Evolutionary conservation across 1,140 invertebrate species (phyloP), one percentile per base, ranked within the genome.

Genomic region (Andricus grossulariae): DNA sequence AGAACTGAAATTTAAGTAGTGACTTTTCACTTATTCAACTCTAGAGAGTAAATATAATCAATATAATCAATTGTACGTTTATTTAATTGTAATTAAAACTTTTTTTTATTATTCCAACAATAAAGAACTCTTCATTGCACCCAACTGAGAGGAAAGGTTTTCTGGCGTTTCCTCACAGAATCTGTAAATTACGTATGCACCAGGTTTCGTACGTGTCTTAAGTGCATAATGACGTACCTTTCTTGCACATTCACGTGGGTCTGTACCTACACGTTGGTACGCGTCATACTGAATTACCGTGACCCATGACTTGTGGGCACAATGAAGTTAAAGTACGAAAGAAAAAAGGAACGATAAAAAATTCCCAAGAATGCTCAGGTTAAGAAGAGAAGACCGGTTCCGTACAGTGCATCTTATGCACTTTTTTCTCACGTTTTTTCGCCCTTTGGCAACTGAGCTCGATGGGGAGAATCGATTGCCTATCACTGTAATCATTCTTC

Each of bases 241-340:
- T 50, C 51, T 32, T 57, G 32, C 72, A 32, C 52, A 74, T 50
- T 52, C 75, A 73, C 73, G 52, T 54, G 18, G 52, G n/a, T 54
- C n/a, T 54, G 52, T 54, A 54, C 52, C 5, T 21, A 21, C 13
- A 39, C 55, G 55, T 60, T 60, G 19, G 55, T 25, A 32, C 25
- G 39, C 60, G 25, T 66, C 25, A 74, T 74, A 66, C 80, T 80
- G 80, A 82, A 77, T 82, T 77, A 80, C 76, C 80, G 70, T 80
- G 80, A 82, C 78, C 78, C 75, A 39, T 79, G 80, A 76, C 77
- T 79, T 52, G 50, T 39, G 45, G 66, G 60, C 39, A 66, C 25
- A 39, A 66, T 66, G 60, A 66, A 60, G 21, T 60, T 60, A 16
- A 60, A 32, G 57, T 60, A 60, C 57, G 5, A 45, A 66, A 66